Evolutionary conservation across 2,888 invertebrate genomes (phyloP), one percentile per base, ranked within the genome.

Genomic region (Platycheirus albimanus): DNA sequence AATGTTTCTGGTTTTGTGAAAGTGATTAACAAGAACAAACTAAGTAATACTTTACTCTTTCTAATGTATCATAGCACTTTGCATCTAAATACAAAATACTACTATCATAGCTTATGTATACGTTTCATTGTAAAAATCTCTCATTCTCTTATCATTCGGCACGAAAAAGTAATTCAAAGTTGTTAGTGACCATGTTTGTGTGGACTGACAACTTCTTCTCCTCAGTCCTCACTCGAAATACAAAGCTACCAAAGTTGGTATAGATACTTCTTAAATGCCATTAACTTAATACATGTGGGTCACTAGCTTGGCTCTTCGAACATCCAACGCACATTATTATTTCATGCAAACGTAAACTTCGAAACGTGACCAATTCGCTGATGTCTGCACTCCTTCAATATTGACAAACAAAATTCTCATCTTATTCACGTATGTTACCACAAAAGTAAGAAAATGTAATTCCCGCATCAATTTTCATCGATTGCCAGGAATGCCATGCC

Each of bases 361-460:
- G 28, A 67, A 54, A 81, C 81, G 81, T 81, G 81, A 81, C 76
- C 81, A 81, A 81, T 81, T 81, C 71, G 71, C 52, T 81, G 77
- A 81, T 77, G 81, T 81, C 77, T 77, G 71, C 81, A 71, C 77
- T 72, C 63, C 67, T 49, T 71, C 49, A 63, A 56, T 77, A 77
- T 81, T 71, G 63, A 56, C 81, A 81, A 81, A 81, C 76, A 54
- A 64, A 71, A 66, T 47, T 43, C 38, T n/a, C 30, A 24, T 36
- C 33, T 71, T 51, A 24, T 10, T 17, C 71, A 77, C 81, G 71
- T 76, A 63, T 72, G 66, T 61, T 38, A 49, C 67, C 71, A 33
- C 56, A 43, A 20, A 69, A 54, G 58, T 51, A 66, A 70, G 28
- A 64, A 66, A 33, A 67, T 81, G 77, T 77, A 77, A 77, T 81